These are phyloP conservation scores for Lagocephalus sceleratus DNA, from an alignment of 2,797 vertebrate genomes.

Conservation along the genomic window DNA sequence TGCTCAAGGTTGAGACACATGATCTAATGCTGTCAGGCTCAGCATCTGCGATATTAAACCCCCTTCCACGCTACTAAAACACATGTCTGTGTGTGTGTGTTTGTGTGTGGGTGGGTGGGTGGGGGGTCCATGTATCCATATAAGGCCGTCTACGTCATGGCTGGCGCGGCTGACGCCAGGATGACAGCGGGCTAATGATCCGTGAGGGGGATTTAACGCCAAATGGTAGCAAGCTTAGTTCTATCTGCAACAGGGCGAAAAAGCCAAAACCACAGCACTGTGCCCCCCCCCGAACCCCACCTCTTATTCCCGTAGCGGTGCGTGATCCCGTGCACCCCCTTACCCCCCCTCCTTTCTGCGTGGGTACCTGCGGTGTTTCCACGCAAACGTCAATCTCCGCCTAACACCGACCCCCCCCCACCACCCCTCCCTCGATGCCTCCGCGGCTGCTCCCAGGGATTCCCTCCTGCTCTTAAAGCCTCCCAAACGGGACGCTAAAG, in stretches of 20 bases:
- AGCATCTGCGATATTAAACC: no score
- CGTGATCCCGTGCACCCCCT: background rate
- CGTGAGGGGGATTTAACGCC: slow-evolving; percentile 67
- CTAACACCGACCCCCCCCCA: no score
- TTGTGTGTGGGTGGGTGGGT: slow-evolving; percentile 15
- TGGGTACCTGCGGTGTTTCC: slow-evolving; percentile 1
- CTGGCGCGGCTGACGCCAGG: slow-evolving; percentile 71
- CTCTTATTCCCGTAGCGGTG: background rate
- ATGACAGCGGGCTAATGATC: slow-evolving; percentile 67
- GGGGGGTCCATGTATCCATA: slow-evolving; percentile 67
- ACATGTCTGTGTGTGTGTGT: no score
- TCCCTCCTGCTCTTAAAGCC: no score
- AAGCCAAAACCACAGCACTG: background rate
- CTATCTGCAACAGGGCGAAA: slow-evolving; percentile 11
- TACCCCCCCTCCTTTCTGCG: no score
- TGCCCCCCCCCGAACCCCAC: no score
- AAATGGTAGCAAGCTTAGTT: slow-evolving; percentile 63
- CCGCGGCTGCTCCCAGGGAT: slow-evolving; percentile 59
- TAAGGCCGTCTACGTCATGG: slow-evolving; percentile 72
- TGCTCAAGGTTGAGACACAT: no score
- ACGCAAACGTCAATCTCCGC: no score
- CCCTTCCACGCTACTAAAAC: no score
- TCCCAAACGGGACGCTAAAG: slow-evolving; percentile 65
- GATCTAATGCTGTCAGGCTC: no score
- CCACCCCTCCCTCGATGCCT: no score